Conservation (phyloP, 2,797 vertebrate species). For the Uromys caudimaculatus region DNA sequence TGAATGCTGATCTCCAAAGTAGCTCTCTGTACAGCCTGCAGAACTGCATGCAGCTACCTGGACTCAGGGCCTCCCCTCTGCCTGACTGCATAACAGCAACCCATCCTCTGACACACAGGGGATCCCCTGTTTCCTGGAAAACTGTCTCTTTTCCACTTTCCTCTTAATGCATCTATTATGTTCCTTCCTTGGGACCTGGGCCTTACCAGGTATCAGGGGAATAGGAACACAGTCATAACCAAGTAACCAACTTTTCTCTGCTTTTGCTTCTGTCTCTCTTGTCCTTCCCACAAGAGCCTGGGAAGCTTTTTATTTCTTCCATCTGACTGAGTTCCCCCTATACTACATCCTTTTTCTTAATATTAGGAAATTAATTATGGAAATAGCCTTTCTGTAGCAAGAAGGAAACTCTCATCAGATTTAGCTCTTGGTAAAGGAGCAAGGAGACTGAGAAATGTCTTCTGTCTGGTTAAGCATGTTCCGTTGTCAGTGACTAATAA, state of each 20-base stretch:
- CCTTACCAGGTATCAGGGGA: background rate
- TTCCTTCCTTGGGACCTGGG: background rate
- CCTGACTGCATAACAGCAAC: background rate
- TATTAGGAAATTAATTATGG: background rate
- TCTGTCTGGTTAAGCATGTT: background rate
- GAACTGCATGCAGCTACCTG: background rate
- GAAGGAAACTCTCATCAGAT: background rate
- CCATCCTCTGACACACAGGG: background rate
- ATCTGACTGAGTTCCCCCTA: background rate
- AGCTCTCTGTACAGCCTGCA: background rate
- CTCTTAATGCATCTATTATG: background rate
- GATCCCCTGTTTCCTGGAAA: background rate
- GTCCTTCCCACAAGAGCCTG: background rate
- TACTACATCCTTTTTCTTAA: background rate
- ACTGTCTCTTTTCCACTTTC: background rate
- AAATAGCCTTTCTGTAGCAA: background rate
- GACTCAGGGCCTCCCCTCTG: background rate
- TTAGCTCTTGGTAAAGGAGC: background rate
- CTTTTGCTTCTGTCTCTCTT: background rate
- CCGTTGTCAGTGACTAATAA: background rate
- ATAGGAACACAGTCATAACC: background rate
- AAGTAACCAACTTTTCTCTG: background rate
- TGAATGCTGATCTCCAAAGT: background rate
- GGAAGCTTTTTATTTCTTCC: background rate
- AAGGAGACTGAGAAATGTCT: background rate